Evolutionary conservation across 2,797 vertebrate species (phyloP), one percentile per base, ranked within the genome.

Genomic region (Dicrostonyx torquatus): DNA sequence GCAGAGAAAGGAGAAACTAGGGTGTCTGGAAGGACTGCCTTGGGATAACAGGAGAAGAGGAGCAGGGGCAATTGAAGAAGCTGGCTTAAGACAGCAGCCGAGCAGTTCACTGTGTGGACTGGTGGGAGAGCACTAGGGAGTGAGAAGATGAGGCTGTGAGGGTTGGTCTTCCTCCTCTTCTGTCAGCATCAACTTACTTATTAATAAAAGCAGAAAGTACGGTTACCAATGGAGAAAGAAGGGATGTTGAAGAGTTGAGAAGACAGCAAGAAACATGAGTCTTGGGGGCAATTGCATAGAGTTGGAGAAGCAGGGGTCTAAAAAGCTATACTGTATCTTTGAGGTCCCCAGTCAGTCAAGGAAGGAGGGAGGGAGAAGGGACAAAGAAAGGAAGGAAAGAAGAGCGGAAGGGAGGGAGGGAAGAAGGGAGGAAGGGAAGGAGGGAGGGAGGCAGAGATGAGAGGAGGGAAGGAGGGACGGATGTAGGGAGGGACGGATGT

Each of bases 131-230:
- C 26, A 15, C 43, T 29, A 20, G 64, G 40, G 8, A 34, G 10
- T 14, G 13, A 79, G 29, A 15, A 62, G 84, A 68, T 7, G 40
- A 18, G 29, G 20, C 1, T 24, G 5, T 18, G 29, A 14, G 45
- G 45, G n/a, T 13, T 24, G 14, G 18, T 2, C 14, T 18, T 66
- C 40, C 7, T 37, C 83, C 68, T 66, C 94, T 45, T 50, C 55
- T 24, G 20, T 22, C 17, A 4, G 31, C 18, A 43, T 93, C 45
- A 31, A 34, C 43, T 87, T 40, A 62, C 43, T 82, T n/a, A 40
- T 77, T n/a, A n/a, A 6, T 37, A 10, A 50, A 94, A 87, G 26
- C 9, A 80, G 75, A 93, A 70, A 80, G 64, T n/a, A 62, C 68
- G 37, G 18, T 34, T n/a, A 82, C 66, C n/a, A 6, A 14, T 12